phyloP scores from a whole-genome alignment of 2,888 invertebrate genomes.

The Chrysolina oricalcia region DNA sequence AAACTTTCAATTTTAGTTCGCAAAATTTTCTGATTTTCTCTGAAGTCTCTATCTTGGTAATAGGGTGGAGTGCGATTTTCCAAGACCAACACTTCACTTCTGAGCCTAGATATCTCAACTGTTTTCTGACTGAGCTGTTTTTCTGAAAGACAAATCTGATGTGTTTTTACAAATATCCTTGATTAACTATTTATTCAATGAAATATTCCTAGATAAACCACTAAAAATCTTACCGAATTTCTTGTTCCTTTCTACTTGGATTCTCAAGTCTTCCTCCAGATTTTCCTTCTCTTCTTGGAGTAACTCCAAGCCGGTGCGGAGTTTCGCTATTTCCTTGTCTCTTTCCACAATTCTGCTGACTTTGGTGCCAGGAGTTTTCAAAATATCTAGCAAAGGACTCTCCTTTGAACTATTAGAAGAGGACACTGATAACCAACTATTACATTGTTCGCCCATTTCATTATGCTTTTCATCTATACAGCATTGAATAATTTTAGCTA shows the following conservation, averaged over 20 bases:
- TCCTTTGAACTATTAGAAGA: conserved; percentile 43
- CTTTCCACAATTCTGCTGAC: conserved; percentile 61
- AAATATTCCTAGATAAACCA: background rate
- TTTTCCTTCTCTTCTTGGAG: conserved; percentile 78
- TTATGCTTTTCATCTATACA: conserved; percentile 51
- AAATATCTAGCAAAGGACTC: conserved; percentile 65
- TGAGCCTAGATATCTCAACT: conserved; percentile 68
- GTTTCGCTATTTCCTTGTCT: conserved; percentile 72
- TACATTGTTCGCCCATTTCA: conserved; percentile 32
- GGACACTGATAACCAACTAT: conserved; percentile 54
- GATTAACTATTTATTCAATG: too few species aligned
- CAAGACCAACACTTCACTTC: conserved; percentile 63
- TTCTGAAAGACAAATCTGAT: conserved; percentile 54
- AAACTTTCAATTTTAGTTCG: conserved; percentile 73
- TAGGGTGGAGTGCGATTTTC: conserved; percentile 64
- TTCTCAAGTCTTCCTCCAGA: conserved; percentile 76
- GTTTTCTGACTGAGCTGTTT: conserved; percentile 69
- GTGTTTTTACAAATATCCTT: too few species aligned
- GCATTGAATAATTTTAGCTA: conserved; percentile 59
- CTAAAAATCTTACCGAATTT: conserved; percentile 71
- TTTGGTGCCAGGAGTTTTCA: conserved; percentile 64
- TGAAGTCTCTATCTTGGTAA: conserved; percentile 61
- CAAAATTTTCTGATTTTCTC: conserved; percentile 64
- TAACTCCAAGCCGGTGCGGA: conserved; percentile 77
- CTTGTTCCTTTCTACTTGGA: conserved; percentile 74